These are phyloP conservation scores for Stylophora pistillata DNA, from an alignment of 64 coral and sea anemone species.

Conservation along the genomic window DNA sequence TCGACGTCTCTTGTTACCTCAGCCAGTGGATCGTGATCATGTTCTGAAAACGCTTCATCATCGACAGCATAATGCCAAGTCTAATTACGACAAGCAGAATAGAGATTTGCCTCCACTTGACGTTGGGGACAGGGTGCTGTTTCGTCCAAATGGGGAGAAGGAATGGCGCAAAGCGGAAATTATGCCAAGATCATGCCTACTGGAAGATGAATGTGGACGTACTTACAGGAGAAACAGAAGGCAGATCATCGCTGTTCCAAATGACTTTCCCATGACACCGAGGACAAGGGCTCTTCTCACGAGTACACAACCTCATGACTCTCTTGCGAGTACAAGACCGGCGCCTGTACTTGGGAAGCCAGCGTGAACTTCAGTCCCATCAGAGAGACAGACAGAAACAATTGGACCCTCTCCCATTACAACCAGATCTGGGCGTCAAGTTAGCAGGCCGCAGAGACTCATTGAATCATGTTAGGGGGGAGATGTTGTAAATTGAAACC, in stretches of 20 bases:
- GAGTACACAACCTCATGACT: too few species aligned
- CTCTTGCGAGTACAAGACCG: background rate
- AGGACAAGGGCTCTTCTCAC: background rate
- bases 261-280: conserved; percentile 3
- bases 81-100: too few species aligned
- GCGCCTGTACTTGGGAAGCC: background rate
- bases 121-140: background rate
- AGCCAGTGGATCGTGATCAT: too few species aligned
- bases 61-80: too few species aligned
- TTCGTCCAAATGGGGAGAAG: background rate
- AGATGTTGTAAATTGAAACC: background rate
- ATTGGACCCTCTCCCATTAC: background rate
- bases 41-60: too few species aligned
- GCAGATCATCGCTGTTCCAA: conserved; percentile 21
- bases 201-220: conserved; percentile 36
- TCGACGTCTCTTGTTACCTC: too few species aligned
- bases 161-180: conserved; percentile 42
- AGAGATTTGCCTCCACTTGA: too few species aligned
- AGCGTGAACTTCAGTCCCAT: background rate
- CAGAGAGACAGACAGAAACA: background rate
- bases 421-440: conserved; percentile 15
- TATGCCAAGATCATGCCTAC: conserved; percentile 25
- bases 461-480: conserved; percentile 26
- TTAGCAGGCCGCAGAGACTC: conserved; percentile 22
- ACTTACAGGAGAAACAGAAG: too few species aligned